These are phyloP conservation scores for Siniperca scherzeri DNA, from an alignment of 2,797 vertebrate genomes.

Conservation along the genomic window DNA sequence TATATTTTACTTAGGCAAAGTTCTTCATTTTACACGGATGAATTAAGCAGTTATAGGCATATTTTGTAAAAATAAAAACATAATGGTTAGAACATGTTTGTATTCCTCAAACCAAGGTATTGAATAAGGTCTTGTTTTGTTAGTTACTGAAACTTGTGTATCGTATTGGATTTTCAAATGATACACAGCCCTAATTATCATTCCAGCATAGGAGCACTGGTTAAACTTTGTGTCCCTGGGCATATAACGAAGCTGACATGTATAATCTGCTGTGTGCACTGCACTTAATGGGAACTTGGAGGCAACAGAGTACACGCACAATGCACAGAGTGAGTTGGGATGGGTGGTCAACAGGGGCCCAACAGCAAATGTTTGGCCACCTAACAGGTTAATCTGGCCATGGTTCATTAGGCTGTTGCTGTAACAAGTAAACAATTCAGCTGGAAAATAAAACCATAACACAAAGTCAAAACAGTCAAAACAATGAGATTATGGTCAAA, in stretches of 20 bases:
- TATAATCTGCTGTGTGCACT: background rate
- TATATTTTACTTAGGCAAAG: background rate
- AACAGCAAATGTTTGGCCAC: no score
- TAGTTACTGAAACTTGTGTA: background rate
- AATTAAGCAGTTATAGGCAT: background rate
- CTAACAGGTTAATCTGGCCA: background rate
- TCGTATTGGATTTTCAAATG: background rate
- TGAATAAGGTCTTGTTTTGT: background rate
- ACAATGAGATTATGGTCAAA: no score
- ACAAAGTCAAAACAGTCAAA: background rate
- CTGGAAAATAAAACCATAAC: background rate
- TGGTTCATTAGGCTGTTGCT: background rate
- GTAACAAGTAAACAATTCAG: background rate
- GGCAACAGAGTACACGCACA: no score
- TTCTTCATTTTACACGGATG: background rate
- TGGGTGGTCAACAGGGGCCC: no score
- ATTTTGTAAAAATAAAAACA: background rate
- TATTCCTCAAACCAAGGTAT: background rate
- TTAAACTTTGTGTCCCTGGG: background rate
- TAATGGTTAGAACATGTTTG: background rate
- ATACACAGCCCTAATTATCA: background rate
- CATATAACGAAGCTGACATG: background rate
- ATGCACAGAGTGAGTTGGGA: no score
- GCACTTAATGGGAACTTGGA: background rate
- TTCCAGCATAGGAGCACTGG: background rate